Conservation (phyloP, 2,888 invertebrate species). For the Andrena bucephala region DNA sequence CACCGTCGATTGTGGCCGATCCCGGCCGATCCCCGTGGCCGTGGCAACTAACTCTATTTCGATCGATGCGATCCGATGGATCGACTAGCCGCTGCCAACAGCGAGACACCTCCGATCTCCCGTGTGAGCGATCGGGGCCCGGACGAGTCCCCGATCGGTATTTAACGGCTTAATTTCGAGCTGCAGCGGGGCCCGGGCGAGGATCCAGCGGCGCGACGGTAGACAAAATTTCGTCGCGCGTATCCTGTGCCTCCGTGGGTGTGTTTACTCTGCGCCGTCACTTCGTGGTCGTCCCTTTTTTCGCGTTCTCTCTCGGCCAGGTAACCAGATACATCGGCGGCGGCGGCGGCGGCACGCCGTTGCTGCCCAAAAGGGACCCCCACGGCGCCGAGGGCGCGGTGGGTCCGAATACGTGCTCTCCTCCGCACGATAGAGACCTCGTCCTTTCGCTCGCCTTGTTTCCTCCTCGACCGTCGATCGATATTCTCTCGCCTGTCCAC, state of each 20-base stretch:
- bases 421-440: conserved; percentile 66
- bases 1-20: neutral
- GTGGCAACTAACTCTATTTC: neutral
- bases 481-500: conserved; percentile 56
- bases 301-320: conserved; percentile 45
- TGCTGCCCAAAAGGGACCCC: conserved; percentile 72
- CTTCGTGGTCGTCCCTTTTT: conserved; percentile 55
- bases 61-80: neutral
- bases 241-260: conserved; percentile 53
- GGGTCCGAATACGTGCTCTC: conserved; percentile 62
- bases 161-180: conserved; percentile 54
- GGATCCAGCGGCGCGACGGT: conserved; percentile 38
- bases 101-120: neutral
- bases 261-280: conserved; percentile 67
- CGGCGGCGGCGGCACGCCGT: conserved; percentile 66
- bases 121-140: neutral
- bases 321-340: conserved; percentile 74
- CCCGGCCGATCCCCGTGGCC: neutral
- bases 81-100: neutral
- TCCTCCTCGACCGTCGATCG: conserved; percentile 58
- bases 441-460: conserved; percentile 56
- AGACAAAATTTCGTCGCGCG: conserved; percentile 64
- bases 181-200: conserved; percentile 15
- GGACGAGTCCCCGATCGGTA: conserved; percentile 10
- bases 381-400: conserved; percentile 69